These are phyloP conservation scores for Solea senegalensis DNA, from an alignment of 2,113 vertebrate species.

Conservation along the genomic window DNA sequence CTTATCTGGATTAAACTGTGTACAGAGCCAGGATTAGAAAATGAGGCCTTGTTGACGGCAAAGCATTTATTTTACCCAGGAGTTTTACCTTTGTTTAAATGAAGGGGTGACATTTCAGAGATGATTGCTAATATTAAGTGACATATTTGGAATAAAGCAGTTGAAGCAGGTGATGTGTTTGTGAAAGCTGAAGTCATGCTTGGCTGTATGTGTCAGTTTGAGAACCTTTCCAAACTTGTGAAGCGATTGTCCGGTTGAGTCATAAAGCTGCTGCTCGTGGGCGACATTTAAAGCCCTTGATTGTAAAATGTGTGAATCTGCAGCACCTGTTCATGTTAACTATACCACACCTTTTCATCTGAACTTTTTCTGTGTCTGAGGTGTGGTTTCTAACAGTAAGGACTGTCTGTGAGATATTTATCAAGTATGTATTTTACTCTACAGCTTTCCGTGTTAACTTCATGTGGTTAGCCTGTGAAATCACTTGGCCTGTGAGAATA, in stretches of 20 bases:
- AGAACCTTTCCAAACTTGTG: conserved; percentile 4
- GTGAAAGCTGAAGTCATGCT: not conserved
- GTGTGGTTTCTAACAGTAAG: not conserved
- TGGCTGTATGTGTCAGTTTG: not conserved
- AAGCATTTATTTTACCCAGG: not conserved
- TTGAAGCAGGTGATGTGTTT: not conserved
- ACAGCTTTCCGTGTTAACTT: no score
- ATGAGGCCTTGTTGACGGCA: no score
- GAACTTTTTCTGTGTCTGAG: not conserved
- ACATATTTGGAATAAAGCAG: not conserved
- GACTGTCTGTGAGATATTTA: no score
- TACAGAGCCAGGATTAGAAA: conserved; percentile 13
- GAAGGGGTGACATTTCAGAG: not conserved
- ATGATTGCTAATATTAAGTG: no score
- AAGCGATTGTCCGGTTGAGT: conserved; percentile 24
- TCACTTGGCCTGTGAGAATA: no score
- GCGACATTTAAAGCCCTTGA: rapidly evolving
- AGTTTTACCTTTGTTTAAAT: not conserved
- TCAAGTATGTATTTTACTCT: no score
- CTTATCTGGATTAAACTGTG: not conserved
- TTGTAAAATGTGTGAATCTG: conserved; percentile 38
- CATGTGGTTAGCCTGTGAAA: no score
- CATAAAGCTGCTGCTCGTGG: conserved; percentile 2
- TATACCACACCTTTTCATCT: not conserved
- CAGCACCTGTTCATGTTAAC: conserved; percentile 4